phyloP scores from a whole-genome alignment of 2,797 vertebrate species.

The Acrossocheilus wenchowensis region DNA sequence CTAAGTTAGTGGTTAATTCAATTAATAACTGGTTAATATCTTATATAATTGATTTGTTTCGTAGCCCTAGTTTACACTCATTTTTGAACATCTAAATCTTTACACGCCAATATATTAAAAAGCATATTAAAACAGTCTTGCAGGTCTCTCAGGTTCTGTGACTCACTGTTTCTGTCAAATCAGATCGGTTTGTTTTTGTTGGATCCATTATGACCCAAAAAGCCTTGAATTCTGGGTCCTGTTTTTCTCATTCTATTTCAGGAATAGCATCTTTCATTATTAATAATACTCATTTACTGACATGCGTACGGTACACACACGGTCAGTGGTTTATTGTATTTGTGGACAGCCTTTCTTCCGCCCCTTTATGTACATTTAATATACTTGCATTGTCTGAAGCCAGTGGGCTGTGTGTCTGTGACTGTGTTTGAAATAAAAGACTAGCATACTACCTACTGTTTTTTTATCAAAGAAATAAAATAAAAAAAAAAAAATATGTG shows the following conservation, averaged over 20 bases:
- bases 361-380: slow-evolving; percentile 17
- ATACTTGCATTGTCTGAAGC: not conserved
- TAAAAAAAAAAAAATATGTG: not conserved
- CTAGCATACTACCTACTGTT: not conserved
- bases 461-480: not conserved
- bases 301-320: not conserved
- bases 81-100: not conserved
- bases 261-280: slow-evolving; percentile 12
- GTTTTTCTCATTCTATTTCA: not conserved
- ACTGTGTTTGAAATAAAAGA: not conserved
- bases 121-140: not conserved
- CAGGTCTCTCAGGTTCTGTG: slow-evolving; percentile 13
- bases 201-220: slow-evolving; percentile 6
- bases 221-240: not conserved
- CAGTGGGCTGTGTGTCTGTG: not conserved
- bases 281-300: slow-evolving; percentile 31
- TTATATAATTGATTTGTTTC: not conserved
- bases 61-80: not conserved
- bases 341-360: not conserved
- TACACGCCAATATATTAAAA: not conserved
- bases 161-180: slow-evolving; percentile 35
- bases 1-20: not conserved
- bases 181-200: slow-evolving; percentile 17
- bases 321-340: slow-evolving; percentile 11
- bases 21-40: not conserved